These are phyloP conservation scores for Sclerodermus sp. DNA, from an alignment of 2,888 invertebrate genomes.

Conservation along the genomic window DNA sequence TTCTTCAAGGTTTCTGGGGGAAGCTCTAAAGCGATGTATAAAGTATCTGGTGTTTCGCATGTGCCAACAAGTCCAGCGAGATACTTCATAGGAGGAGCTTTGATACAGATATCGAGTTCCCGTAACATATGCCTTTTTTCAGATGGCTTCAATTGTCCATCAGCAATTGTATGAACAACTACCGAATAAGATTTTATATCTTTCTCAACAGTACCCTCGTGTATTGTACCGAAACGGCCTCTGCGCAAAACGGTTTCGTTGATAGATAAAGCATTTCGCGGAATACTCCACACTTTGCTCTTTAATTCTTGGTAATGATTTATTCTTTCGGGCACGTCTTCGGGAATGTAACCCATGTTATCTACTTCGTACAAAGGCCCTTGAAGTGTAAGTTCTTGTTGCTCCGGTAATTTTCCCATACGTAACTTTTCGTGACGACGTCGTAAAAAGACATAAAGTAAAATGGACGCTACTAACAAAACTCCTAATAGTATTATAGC, in stretches of 20 bases:
- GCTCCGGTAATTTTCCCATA: slow-evolving; percentile 62
- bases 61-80: slow-evolving; percentile 76
- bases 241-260: slow-evolving; percentile 71
- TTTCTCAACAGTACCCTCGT: slow-evolving; percentile 70
- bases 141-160: slow-evolving; percentile 60
- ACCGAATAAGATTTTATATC: slow-evolving; percentile 62
- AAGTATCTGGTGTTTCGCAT: slow-evolving; percentile 74
- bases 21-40: slow-evolving; percentile 75
- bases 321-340: slow-evolving; percentile 67
- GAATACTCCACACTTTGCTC: slow-evolving; percentile 74
- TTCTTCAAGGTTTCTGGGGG: slow-evolving; percentile 71
- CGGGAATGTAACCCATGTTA: slow-evolving; percentile 76
- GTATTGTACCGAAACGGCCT: slow-evolving; percentile 79
- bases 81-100: slow-evolving; percentile 71
- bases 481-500: slow-evolving; percentile 73
- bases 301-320: slow-evolving; percentile 77
- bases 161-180: slow-evolving; percentile 69
- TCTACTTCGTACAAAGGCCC: slow-evolving; percentile 80
- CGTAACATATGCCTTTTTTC: slow-evolving; percentile 66
- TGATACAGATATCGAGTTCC: slow-evolving; percentile 73
- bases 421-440: slow-evolving; percentile 55
- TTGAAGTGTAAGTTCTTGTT: slow-evolving; percentile 73
- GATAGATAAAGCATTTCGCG: slow-evolving; percentile 72
- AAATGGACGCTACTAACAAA: slow-evolving; percentile 67
- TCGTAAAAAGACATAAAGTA: slow-evolving; percentile 66